Evolutionary conservation across 2,113 vertebrate species (phyloP).

Genomic region (Muntiacus muntjak): DNA sequence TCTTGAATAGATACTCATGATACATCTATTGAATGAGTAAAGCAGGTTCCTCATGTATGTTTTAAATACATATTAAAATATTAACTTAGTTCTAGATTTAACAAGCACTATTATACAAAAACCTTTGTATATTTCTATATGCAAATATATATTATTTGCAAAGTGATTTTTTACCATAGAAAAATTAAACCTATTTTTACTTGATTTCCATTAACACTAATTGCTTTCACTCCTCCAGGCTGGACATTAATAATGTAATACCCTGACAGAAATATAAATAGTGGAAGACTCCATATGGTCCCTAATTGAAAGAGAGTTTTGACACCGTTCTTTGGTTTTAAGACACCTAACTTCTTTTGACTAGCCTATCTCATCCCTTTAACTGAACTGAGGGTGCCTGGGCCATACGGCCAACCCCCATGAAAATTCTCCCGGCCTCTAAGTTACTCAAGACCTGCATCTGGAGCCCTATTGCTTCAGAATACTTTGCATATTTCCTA

Average conservation of each 20-base stretch:
- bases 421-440: not conserved
- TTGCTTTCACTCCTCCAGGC: not conserved
- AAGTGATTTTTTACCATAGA: not conserved
- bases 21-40: not conserved
- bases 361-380: not conserved
- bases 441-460: not conserved
- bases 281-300: not conserved
- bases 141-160: not conserved
- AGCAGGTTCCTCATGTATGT: not conserved
- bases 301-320: not conserved
- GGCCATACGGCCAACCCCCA: fast-evolving
- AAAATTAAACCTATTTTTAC: not conserved
- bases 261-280: not conserved
- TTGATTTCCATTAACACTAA: not conserved
- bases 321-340: not conserved
- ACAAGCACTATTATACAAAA: not conserved
- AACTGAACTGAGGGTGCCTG: not conserved
- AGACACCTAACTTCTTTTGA: not conserved
- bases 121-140: not conserved
- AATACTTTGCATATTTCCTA: not conserved
- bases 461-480: not conserved
- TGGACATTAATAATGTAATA: not conserved
- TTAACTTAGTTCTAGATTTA: not conserved
- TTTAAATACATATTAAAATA: not conserved
- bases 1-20: not conserved